These are phyloP conservation scores for Deilephila porcellus DNA, from an alignment of 2,888 invertebrate genomes.

Conservation along the genomic window DNA sequence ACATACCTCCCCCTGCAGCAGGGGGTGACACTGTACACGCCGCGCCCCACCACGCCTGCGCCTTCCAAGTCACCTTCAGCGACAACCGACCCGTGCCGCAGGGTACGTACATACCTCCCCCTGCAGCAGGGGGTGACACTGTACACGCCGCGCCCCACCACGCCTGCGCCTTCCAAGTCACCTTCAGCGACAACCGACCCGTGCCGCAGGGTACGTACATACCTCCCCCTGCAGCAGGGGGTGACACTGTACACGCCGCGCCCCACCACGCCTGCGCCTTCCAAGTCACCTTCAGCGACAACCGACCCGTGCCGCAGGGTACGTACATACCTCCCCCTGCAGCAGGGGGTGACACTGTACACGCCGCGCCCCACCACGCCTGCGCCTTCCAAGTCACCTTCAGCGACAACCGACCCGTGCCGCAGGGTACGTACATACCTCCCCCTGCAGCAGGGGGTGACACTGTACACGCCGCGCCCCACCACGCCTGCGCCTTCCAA, in stretches of 20 bases:
- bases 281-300: slow-evolving; percentile 88
- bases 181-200: slow-evolving; percentile 89
- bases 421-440: too few species aligned
- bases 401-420: slow-evolving; percentile 28
- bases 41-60: too few species aligned
- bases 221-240: slow-evolving; percentile 62
- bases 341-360: slow-evolving; percentile 35
- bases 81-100: too few species aligned
- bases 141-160: slow-evolving; percentile 53
- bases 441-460: too few species aligned
- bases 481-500: too few species aligned
- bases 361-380: slow-evolving; percentile 48
- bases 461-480: too few species aligned
- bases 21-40: too few species aligned
- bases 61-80: too few species aligned
- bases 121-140: slow-evolving; percentile 41
- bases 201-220: slow-evolving; percentile 72
- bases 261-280: slow-evolving; percentile 66
- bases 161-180: slow-evolving; percentile 84
- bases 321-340: slow-evolving; percentile 68
- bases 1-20: too few species aligned
- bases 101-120: too few species aligned
- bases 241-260: slow-evolving; percentile 68
- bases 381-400: slow-evolving; percentile 87
- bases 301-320: slow-evolving; percentile 86